A percentile compares a stretch with the other conserved stretches of the same genome.
These are phyloP conservation scores for Phrynocephalus versicolor DNA, from an alignment of 2,113 vertebrate genomes.

Conservation along the genomic window DNA sequence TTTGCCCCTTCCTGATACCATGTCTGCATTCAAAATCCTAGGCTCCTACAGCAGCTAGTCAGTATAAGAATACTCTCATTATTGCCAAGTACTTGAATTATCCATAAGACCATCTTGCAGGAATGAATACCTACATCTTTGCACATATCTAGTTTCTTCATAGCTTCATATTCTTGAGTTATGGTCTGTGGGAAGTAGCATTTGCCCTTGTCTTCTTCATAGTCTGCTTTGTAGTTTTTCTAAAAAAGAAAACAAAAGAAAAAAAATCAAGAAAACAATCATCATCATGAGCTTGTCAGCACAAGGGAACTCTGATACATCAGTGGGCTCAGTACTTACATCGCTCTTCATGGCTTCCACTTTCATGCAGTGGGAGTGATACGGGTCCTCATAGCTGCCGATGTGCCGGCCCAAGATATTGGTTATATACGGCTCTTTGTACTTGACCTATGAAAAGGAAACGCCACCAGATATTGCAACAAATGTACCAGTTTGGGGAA, in stretches of 20 bases:
- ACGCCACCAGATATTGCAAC: not conserved
- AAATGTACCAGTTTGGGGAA: not conserved
- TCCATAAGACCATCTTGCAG: no score
- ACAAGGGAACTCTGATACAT: not conserved
- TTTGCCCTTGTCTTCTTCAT: constrained; percentile 90
- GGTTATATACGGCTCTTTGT: constrained; percentile 88
- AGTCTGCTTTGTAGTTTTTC: constrained; percentile 94
- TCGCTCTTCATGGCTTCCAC: constrained; percentile 87
- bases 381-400: constrained; percentile 91
- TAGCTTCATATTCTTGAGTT: constrained; percentile 91
- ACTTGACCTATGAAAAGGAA: constrained; percentile 76
- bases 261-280: constrained; percentile 24
- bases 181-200: constrained; percentile 96
- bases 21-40: not conserved
- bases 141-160: constrained; percentile 86
- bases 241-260: constrained; percentile 63
- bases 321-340: constrained; percentile 71
- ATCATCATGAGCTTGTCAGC: not conserved
- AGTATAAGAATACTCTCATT: not conserved
- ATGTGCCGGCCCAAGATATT: constrained; percentile 92
- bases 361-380: constrained; percentile 85
- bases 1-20: not conserved
- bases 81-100: no score
- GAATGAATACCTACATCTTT: constrained; percentile 84
- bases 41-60: not conserved